Percentiles rank a stretch among this genome's conserved stretches.
Evolutionary conservation across 2,888 invertebrate species (phyloP).

Genomic region (Mystacides longicornis): DNA sequence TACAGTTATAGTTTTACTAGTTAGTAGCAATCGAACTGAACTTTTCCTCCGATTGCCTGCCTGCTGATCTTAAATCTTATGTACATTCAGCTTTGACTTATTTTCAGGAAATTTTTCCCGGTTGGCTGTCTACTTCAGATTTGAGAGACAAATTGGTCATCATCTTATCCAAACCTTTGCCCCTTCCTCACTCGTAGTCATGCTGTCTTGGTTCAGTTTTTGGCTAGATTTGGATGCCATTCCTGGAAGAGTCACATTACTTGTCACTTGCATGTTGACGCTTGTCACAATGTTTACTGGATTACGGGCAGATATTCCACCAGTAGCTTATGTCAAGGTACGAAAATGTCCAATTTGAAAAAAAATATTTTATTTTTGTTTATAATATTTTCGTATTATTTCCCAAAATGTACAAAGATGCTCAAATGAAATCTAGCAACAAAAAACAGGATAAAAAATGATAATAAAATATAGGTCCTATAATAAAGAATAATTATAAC

Average conservation of each 20-base stretch:
- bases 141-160: slow-evolving; percentile 78
- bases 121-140: slow-evolving; percentile 68
- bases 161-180: slow-evolving; percentile 80
- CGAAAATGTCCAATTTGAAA: too few relatives aligned
- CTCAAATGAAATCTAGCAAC: too few relatives aligned
- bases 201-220: slow-evolving; percentile 82
- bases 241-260: slow-evolving; percentile 70
- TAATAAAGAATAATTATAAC: too few relatives aligned
- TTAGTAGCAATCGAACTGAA: background rate
- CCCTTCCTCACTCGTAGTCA: slow-evolving; percentile 74
- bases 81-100: background rate
- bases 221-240: slow-evolving; percentile 80
- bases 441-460: too few relatives aligned
- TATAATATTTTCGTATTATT: too few relatives aligned
- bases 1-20: slow-evolving; percentile 29
- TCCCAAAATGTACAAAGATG: too few relatives aligned
- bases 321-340: slow-evolving; percentile 82
- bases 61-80: too few relatives aligned
- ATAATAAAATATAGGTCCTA: too few relatives aligned
- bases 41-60: too few relatives aligned
- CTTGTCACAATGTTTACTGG: slow-evolving; percentile 83
- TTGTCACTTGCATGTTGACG: slow-evolving; percentile 79
- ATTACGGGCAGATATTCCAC: slow-evolving; percentile 72
- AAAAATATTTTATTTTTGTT: too few relatives aligned
- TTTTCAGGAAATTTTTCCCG: slow-evolving; percentile 67